Percentiles rank a stretch among this genome's conserved stretches.
Conservation (phyloP, 2,113 vertebrate species). For the Capreolus pygargus region DNA sequence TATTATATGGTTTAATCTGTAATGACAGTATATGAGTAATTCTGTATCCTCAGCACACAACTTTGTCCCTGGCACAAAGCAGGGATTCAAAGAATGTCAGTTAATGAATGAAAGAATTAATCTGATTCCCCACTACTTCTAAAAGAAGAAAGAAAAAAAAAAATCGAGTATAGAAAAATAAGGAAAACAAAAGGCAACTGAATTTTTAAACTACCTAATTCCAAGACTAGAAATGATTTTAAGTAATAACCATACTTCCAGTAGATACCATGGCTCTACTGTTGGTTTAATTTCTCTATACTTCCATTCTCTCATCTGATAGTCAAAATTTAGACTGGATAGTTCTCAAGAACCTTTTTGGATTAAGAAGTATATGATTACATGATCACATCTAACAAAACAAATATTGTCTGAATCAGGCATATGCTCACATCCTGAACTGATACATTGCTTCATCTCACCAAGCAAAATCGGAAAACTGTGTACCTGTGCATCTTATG, state of each 20-base stretch:
- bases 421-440: not conserved
- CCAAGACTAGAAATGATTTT: not conserved
- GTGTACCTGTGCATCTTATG: not conserved
- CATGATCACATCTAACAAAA: not conserved
- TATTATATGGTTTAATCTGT: not conserved
- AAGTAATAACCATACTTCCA: not conserved
- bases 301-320: not conserved
- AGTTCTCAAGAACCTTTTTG: not conserved
- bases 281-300: not conserved
- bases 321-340: not conserved
- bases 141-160: not conserved
- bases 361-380: not conserved
- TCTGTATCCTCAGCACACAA: not conserved
- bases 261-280: not conserved
- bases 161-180: not conserved
- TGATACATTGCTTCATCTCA: not conserved
- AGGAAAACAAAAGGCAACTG: not conserved
- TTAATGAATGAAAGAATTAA: not conserved
- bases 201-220: not conserved
- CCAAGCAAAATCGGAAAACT: not conserved
- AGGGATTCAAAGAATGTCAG: not conserved
- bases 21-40: not conserved
- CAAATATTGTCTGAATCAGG: not conserved
- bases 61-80: not conserved
- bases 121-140: fast-evolving